Conservation (phyloP, 2,113 vertebrate genomes). For the Gymnobelideus leadbeateri region DNA sequence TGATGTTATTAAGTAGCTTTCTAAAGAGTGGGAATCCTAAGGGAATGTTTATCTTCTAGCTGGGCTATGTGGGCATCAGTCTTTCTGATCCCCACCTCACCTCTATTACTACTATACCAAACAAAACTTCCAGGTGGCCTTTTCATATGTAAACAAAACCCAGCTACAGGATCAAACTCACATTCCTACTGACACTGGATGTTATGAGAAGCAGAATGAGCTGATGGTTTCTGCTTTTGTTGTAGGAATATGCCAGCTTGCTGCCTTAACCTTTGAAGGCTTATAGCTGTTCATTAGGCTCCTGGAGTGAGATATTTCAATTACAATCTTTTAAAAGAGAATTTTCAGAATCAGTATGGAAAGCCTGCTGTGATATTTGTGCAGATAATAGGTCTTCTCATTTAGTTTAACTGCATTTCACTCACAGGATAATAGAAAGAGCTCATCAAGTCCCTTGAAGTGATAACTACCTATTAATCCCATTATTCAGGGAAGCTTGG, state of each 20-base stretch:
- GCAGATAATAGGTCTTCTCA: neutral
- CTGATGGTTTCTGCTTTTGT: neutral
- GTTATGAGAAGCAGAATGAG: neutral
- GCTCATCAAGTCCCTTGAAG: neutral
- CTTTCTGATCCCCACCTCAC: neutral
- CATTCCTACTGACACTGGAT: neutral
- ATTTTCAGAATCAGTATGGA: neutral
- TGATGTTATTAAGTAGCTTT: neutral
- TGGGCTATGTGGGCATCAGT: neutral
- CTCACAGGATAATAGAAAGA: neutral
- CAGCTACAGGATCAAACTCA: neutral
- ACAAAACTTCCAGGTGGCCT: neutral
- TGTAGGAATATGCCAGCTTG: neutral
- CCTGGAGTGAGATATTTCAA: neutral
- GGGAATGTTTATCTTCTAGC: conserved; percentile 1
- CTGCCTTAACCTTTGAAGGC: neutral
- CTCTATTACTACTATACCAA: neutral
- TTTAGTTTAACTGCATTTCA: neutral
- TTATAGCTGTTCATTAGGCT: neutral
- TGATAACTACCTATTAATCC: neutral
- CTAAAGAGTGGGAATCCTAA: neutral
- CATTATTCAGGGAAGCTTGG: neutral
- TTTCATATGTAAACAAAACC: neutral
- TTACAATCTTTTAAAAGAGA: neutral
- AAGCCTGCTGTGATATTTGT: neutral